Base-by-base conservation (phyloP, 2,113 vertebrate species). In the Passer montanus region DNA sequence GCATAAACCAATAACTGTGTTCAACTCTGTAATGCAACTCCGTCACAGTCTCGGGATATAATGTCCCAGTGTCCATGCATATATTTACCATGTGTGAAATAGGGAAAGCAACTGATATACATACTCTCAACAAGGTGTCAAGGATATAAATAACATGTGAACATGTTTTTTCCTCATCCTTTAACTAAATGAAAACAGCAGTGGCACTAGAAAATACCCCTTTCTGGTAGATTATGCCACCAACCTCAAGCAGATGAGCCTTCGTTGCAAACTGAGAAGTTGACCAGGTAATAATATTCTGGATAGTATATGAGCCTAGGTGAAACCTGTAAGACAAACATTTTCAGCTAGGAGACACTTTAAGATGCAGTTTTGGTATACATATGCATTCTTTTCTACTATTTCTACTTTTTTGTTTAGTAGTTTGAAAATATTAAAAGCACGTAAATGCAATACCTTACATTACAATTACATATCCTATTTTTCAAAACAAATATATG, bases 241-340 rank as follows among this genome's bases (percentile, higher is more conserved):
- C 53, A 89, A 99, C 99, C 98, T 99, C 99, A 74, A 97, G 93
- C 13, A 99, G 98, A 91, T 99, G 99, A 2, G 94, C 82, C 96
- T 98, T 97, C 33, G 99, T 99, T 86, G 99, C 98, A 96, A 99
- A 99, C 77, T 99, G 98, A 84, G 97, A 98, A 92, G 99, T 99
- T 67, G 98, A 97, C 35, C 97, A 98, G 66, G 97, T 98, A 91
- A 99, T 80, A 84, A 99, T 98, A 95, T 87, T 97, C 95, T 99
- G 99, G 47, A 99, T 97, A 80, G 98, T 96, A 79, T 98, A 99
- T 31, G 99, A 99, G 68, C 99, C 99, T 58, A 98, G 76, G 59
- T 98, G 98, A 95, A 99, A 99, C 95, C 99, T 99, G 83, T 80
- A 96, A 93, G 80, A 67, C 28, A 93, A 75, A 23, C 39, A 59